These are phyloP conservation scores for Aleiodes alternator DNA, from an alignment of 2,888 invertebrate species.

Conservation along the genomic window DNA sequence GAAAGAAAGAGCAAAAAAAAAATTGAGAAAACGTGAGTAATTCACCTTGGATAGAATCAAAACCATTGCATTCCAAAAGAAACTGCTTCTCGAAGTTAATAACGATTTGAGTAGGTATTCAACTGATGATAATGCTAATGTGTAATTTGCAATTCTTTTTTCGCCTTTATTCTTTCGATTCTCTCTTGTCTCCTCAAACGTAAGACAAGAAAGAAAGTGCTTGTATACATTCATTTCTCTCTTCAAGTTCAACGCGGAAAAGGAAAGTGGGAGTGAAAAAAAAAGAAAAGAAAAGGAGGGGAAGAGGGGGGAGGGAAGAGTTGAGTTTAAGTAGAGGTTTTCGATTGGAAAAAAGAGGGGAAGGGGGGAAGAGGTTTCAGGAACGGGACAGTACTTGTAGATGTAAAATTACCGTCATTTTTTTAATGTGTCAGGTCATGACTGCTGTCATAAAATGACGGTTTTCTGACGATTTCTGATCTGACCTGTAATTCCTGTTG, in stretches of 20 bases:
- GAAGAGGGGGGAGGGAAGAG: slow-evolving; percentile 41
- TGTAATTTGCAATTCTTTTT: slow-evolving; percentile 72
- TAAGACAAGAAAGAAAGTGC: neutral
- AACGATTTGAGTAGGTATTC: slow-evolving; percentile 67
- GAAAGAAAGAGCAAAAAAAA: neutral
- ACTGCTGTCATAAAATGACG: too few species aligned
- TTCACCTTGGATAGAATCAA: neutral
- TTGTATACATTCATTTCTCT: slow-evolving; percentile 43
- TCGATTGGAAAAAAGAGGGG: neutral
- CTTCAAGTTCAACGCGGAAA: slow-evolving; percentile 55
- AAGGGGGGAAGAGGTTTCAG: neutral
- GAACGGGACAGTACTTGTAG: slow-evolving; percentile 37
- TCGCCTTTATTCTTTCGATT: slow-evolving; percentile 46
- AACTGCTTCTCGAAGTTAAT: slow-evolving; percentile 59
- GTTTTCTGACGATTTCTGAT: too few species aligned
- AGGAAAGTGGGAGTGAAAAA: slow-evolving; percentile 42
- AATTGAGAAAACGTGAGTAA: neutral
- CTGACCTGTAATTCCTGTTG: too few species aligned
- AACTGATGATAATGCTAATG: slow-evolving; percentile 67
- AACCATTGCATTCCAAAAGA: neutral
- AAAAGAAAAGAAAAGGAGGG: neutral
- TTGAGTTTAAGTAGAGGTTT: neutral
- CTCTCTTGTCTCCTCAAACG: neutral
- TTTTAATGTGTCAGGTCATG: too few species aligned
- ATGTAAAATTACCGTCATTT: too few species aligned